Evolutionary conservation across 2,888 invertebrate species (phyloP).

Genomic region (Meta bourneti): DNA sequence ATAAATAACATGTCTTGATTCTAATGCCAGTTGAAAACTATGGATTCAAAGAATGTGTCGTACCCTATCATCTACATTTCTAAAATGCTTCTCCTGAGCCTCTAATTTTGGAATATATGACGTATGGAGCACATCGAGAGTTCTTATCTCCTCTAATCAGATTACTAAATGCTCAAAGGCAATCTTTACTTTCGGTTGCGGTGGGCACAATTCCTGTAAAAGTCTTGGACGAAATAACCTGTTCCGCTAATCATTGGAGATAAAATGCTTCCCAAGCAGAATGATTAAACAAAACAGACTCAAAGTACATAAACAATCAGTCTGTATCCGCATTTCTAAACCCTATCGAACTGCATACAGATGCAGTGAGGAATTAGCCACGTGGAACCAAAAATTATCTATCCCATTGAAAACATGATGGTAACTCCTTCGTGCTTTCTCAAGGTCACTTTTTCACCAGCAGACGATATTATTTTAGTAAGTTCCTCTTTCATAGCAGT

Average conservation of each 20-base stretch:
- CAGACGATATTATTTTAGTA: constrained; percentile 38
- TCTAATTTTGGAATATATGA: background rate
- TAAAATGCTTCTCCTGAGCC: background rate
- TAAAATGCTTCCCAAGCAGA: constrained; percentile 1
- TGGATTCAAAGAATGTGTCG: too few relatives aligned
- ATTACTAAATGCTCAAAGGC: background rate
- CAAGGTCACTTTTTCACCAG: constrained; percentile 19
- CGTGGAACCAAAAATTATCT: constrained; percentile 59
- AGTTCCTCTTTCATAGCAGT: constrained; percentile 31
- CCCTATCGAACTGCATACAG: constrained; percentile 28
- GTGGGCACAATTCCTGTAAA: background rate
- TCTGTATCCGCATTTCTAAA: constrained; percentile 38
- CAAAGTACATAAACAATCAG: background rate
- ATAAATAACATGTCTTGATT: too few relatives aligned
- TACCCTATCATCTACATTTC: background rate
- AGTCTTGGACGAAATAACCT: background rate
- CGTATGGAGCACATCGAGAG: background rate
- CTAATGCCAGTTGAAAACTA: too few relatives aligned
- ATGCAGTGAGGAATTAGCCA: constrained; percentile 15
- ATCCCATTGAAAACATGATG: constrained; percentile 38
- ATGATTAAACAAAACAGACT: background rate
- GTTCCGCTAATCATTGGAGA: background rate
- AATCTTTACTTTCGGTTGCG: background rate
- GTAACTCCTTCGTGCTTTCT: constrained; percentile 44
- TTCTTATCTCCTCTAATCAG: background rate